A percentile compares a stretch with the other conserved stretches of the same genome.
Evolutionary conservation across 2,113 vertebrate species (phyloP).

Genomic region (Hassar affinis): DNA sequence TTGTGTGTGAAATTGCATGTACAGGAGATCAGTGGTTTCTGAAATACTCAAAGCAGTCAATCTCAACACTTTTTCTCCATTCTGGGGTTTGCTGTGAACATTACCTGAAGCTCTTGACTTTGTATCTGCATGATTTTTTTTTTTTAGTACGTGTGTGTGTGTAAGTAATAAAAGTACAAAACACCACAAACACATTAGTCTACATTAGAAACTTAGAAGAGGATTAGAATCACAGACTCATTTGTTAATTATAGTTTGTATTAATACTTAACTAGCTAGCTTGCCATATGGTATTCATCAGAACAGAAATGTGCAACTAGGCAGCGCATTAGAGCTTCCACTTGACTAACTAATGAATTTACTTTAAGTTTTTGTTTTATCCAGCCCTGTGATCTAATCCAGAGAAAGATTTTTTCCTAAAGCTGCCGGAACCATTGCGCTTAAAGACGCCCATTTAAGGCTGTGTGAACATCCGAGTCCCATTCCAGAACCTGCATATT

Average conservation of each 20-base stretch:
- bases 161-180: neutral
- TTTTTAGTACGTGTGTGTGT: too few relatives aligned
- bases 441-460: constrained; percentile 23
- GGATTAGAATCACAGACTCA: neutral
- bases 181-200: neutral
- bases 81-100: neutral
- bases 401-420: neutral
- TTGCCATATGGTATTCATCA: neutral
- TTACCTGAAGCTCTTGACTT: neutral
- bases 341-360: neutral
- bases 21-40: too few relatives aligned
- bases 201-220: neutral
- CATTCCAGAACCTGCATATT: neutral
- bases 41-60: too few relatives aligned
- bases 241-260: neutral
- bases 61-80: neutral
- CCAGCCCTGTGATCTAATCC: neutral
- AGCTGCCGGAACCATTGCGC: neutral
- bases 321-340: neutral
- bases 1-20: too few relatives aligned
- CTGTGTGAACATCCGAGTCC: neutral
- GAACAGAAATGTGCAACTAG: neutral
- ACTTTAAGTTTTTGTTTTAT: neutral
- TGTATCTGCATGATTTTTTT: neutral
- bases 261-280: neutral